Percentiles rank a stretch among this genome's conserved stretches.
Evolutionary conservation across 2,888 invertebrate species (phyloP).

Genomic region (Dorcus hopei): DNA sequence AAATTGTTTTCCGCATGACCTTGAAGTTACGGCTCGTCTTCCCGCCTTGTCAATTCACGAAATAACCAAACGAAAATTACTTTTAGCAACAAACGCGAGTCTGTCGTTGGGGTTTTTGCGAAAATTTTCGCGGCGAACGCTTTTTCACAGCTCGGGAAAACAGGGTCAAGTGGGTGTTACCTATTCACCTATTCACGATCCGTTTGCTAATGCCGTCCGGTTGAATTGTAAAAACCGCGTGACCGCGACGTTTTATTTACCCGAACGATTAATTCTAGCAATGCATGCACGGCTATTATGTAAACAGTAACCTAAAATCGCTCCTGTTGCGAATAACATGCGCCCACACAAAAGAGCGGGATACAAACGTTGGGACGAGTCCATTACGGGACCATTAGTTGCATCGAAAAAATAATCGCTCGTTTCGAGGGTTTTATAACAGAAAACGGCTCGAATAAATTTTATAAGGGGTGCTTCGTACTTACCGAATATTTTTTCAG

Average conservation of each 20-base stretch:
- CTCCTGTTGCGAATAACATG: slow-evolving; percentile 18
- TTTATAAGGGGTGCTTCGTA: slow-evolving; percentile 37
- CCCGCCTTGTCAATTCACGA: slow-evolving; percentile 37
- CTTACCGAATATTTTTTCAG: slow-evolving; percentile 68
- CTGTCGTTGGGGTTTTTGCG: too few species aligned
- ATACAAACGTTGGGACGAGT: slow-evolving; percentile 43
- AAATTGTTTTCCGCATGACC: slow-evolving; percentile 42
- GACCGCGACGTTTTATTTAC: neutral
- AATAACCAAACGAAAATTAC: neutral
- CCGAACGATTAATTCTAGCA: neutral
- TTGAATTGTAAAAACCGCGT: too few species aligned
- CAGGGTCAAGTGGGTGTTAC: too few species aligned
- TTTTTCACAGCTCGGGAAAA: too few species aligned
- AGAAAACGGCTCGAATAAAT: slow-evolving; percentile 39
- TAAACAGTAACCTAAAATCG: slow-evolving; percentile 12
- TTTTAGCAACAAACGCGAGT: too few species aligned
- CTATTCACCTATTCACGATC: too few species aligned
- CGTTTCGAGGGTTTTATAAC: slow-evolving; percentile 34
- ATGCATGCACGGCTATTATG: neutral
- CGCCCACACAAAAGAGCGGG: slow-evolving; percentile 47
- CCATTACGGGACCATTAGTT: slow-evolving; percentile 35
- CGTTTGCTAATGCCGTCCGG: too few species aligned
- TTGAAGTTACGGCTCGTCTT: slow-evolving; percentile 40
- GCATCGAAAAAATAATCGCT: slow-evolving; percentile 21
- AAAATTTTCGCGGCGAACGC: too few species aligned